These are phyloP conservation scores for Ectropis grisescens DNA, from an alignment of 1,140 invertebrate species.

Conservation along the genomic window DNA sequence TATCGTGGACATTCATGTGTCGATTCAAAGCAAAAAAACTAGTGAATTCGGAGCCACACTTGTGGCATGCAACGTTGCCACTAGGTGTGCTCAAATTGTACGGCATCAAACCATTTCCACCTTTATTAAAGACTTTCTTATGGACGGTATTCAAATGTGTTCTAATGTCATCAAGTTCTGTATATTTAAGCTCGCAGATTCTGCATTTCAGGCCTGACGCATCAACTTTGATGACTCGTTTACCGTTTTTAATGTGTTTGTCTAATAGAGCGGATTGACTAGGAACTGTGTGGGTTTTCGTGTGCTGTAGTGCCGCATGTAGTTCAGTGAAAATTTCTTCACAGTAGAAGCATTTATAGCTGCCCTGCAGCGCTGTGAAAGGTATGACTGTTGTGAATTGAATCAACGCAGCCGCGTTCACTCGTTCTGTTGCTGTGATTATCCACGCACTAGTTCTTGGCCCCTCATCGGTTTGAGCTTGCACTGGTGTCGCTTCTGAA, in stretches of 20 bases:
- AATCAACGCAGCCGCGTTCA: conserved; percentile 22
- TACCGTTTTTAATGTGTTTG: conserved; percentile 31
- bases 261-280: conserved; percentile 16
- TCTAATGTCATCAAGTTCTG: conserved; percentile 20
- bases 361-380: conserved; percentile 32
- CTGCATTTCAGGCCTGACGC: conserved; percentile 38
- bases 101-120: conserved; percentile 31
- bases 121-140: conserved; percentile 14
- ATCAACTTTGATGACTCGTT: conserved; percentile 33
- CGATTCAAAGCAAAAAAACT: conserved; percentile 25
- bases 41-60: conserved; percentile 15
- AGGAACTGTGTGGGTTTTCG: conserved; percentile 10
- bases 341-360: conserved; percentile 43
- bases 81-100: conserved; percentile 23
- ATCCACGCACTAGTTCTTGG: conserved; percentile 23
- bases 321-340: conserved; percentile 25
- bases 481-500: not conserved
- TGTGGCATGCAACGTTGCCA: conserved; percentile 28
- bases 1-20: conserved; percentile 49
- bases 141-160: conserved; percentile 27
- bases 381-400: conserved; percentile 17
- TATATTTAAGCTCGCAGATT: conserved; percentile 15
- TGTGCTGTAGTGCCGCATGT: conserved; percentile 25
- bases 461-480: not conserved
- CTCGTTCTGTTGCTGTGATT: conserved; percentile 31